Percentiles rank a stretch among this genome's conserved stretches.
Conservation (phyloP, 2,888 invertebrate species). For the Ormyrus thymus region DNA sequence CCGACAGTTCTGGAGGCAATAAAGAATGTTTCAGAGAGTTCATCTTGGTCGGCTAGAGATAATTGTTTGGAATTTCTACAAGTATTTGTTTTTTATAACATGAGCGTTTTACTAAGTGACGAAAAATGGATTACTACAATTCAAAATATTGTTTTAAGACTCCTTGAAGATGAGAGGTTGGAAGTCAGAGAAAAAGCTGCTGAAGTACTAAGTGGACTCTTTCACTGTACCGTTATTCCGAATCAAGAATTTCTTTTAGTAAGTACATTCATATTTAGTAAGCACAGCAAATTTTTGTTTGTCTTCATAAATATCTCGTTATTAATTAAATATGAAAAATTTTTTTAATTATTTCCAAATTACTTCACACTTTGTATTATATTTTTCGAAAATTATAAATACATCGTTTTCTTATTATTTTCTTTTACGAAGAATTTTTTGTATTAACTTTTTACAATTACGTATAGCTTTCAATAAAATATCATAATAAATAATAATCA, state of each 20-base stretch:
- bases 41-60: slow-evolving; percentile 83
- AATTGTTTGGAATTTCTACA: slow-evolving; percentile 83
- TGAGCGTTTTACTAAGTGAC: slow-evolving; percentile 79
- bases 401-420: not conserved
- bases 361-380: not conserved
- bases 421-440: not conserved
- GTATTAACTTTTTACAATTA: not conserved
- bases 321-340: not conserved
- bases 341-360: not conserved
- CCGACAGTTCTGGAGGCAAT: slow-evolving; percentile 79
- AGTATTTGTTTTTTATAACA: slow-evolving; percentile 84
- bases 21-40: slow-evolving; percentile 73
- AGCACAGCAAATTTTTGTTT: not conserved
- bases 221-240: slow-evolving; percentile 88
- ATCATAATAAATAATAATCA: not conserved
- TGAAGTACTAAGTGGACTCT: slow-evolving; percentile 87
- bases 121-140: slow-evolving; percentile 77
- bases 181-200: slow-evolving; percentile 91
- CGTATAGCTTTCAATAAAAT: not conserved
- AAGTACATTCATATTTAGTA: slow-evolving; percentile 62
- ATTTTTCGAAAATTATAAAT: no score
- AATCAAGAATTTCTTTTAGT: slow-evolving; percentile 79
- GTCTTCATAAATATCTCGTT: no score
- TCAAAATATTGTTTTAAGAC: slow-evolving; percentile 80
- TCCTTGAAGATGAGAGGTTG: slow-evolving; percentile 83